Conservation (phyloP, 2,113 vertebrate genomes). For the Lucifuga dentata region DNA sequence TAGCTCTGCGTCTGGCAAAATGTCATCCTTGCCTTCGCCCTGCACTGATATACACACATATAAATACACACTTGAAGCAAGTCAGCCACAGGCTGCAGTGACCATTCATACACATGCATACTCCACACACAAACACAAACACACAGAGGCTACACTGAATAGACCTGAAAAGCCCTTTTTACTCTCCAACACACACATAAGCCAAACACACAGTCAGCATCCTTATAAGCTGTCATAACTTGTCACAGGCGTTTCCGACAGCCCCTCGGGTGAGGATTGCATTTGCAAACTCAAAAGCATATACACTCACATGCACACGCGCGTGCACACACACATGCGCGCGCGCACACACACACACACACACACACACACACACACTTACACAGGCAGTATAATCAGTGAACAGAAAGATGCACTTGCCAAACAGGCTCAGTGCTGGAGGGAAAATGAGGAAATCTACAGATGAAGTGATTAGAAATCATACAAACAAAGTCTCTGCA, state of each 20-base stretch:
- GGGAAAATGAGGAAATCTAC: slow-evolving; percentile 12
- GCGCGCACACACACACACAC: slow-evolving; percentile 7
- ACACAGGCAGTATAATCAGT: slow-evolving; percentile 20
- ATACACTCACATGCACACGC: slow-evolving; percentile 4
- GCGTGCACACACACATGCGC: slow-evolving; percentile 8
- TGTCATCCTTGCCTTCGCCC: slow-evolving; percentile 47
- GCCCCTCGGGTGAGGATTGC: slow-evolving; percentile 35
- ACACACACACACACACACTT: slow-evolving; percentile 4
- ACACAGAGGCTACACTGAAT: slow-evolving; percentile 73
- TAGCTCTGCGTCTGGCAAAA: slow-evolving; percentile 51
- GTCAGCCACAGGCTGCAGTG: slow-evolving; percentile 2
- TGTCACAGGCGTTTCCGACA: slow-evolving; percentile 70
- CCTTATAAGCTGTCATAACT: slow-evolving; percentile 74
- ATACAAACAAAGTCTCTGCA: background rate
- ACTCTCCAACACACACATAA: slow-evolving; percentile 21
- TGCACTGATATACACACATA: slow-evolving; percentile 36
- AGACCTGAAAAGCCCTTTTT: slow-evolving; percentile 71
- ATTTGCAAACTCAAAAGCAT: slow-evolving; percentile 29
- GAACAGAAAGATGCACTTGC: slow-evolving; percentile 16
- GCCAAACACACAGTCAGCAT: slow-evolving; percentile 66
- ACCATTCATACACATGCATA: background rate
- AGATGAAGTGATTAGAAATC: slow-evolving; percentile 15
- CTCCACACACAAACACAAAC: slow-evolving; percentile 26
- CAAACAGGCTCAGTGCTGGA: background rate
- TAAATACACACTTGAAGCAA: slow-evolving; percentile 45